Base-by-base conservation (phyloP, 2,797 vertebrate species). In the Acanthiza pusilla region DNA sequence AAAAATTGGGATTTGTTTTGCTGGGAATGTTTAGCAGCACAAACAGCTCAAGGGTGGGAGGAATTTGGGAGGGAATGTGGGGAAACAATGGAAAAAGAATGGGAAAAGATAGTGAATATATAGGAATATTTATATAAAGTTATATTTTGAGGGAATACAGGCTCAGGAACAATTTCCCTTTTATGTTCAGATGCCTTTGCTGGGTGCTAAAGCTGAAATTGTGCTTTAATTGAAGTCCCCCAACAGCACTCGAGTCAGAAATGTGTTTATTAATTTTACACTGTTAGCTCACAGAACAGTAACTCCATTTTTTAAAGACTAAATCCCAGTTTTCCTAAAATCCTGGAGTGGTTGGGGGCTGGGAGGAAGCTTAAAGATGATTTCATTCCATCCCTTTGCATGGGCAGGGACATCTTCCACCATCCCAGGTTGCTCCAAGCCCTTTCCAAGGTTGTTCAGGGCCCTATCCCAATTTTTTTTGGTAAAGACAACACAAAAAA, bases 111-210 rank as follows among this genome's bases (percentile, higher is more conserved):
- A 5, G 17, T 6, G 58, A 40, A 29, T 40, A 29, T 15, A 21
- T 27, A 12, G 38, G 14, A 29, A 61, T 21, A 16, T 50, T 20
- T 50, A 21, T 29, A 16, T 50, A 4, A 34, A 14, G 40, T 38
- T 16, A 0, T 5, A 15, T 50, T 3, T 16, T 8, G 17, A 47
- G 18, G 6, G 23, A 70, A 38, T 22, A 3, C 7, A 55, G n/a
- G 43, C 36, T 73, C 3, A 11, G 26, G 57, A 47, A 18, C 7
- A 11, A 14, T 30, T 81, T 57, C 38, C 18, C 6, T 81, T 63
- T 84, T 53, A 16, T 22, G 5, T 43, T 60, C 48, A 4, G 34
- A 4, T 55, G 53, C 21, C 10, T 80, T 85, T 81, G 45, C 42
- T 48, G 8, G 11, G 8, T 10, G 50, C 11, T 11, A 30, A 66